These are phyloP conservation scores for Agrochola lychnidis DNA, from an alignment of 2,888 invertebrate species.

Conservation along the genomic window DNA sequence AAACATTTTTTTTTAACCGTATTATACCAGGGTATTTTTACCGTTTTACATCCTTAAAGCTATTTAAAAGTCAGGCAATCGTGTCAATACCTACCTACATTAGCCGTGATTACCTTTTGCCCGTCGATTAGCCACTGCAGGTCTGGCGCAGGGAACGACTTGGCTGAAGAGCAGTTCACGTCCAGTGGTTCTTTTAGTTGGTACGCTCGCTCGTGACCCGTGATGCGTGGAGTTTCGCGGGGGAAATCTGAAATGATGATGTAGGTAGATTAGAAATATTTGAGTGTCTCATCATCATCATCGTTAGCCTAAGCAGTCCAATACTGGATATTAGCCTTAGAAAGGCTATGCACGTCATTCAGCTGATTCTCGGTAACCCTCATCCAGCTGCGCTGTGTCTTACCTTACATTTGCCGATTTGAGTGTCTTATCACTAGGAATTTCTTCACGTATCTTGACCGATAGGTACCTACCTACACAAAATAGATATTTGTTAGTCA, in stretches of 20 bases:
- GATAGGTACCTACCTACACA: not conserved
- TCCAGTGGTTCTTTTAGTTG: slow-evolving; percentile 78
- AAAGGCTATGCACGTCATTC: not conserved
- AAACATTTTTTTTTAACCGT: too few relatives aligned
- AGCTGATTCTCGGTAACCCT: not conserved
- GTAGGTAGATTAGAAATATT: not conserved
- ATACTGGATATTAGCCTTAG: not conserved
- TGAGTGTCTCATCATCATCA: not conserved
- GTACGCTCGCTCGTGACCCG: slow-evolving; percentile 82
- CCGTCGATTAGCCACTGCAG: slow-evolving; percentile 87
- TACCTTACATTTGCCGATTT: too few relatives aligned
- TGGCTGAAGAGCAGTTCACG: slow-evolving; percentile 86
- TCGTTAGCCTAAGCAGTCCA: not conserved
- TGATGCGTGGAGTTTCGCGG: slow-evolving; percentile 84
- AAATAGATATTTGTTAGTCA: not conserved
- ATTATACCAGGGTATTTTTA: too few relatives aligned
- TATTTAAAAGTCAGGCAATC: not conserved
- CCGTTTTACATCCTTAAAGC: too few relatives aligned
- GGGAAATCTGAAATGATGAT: slow-evolving; percentile 81
- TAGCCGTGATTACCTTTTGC: slow-evolving; percentile 74
- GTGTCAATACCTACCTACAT: not conserved
- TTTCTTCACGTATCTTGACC: not conserved
- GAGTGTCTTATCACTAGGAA: too few relatives aligned
- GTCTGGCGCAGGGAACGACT: slow-evolving; percentile 85
- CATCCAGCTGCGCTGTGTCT: not conserved